These are phyloP conservation scores for Drosophila histrio DNA, from an alignment of 2,888 invertebrate species.

Conservation along the genomic window DNA sequence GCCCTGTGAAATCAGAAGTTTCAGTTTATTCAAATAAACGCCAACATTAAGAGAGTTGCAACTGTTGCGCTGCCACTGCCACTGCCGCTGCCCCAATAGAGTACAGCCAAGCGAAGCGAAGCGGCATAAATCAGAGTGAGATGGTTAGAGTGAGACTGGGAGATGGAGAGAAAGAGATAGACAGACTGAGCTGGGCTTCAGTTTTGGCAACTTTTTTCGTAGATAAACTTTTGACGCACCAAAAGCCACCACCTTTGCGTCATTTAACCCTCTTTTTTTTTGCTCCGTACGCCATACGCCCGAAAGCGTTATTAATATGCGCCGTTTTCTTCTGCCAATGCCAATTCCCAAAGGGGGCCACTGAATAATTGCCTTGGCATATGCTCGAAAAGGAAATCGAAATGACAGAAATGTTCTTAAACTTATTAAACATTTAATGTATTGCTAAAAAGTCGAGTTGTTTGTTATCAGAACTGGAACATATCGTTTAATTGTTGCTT, in stretches of 20 bases:
- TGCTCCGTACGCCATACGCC: not conserved
- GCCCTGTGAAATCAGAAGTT: conserved; percentile 72
- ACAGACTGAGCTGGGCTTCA: conserved; percentile 23
- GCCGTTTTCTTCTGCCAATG: conserved; percentile 53
- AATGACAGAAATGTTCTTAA: not conserved
- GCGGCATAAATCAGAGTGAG: conserved; percentile 68
- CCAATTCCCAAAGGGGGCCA: conserved; percentile 51
- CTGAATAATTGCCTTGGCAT: conserved; percentile 70
- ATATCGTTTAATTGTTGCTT: conserved; percentile 17
- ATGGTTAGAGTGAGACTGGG: not conserved
- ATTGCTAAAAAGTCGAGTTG: not conserved
- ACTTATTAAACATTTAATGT: conserved; percentile 2
- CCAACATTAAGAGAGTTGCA: conserved; percentile 77
- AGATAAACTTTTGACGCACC: conserved; percentile 73
- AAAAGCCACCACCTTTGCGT: conserved; percentile 60
- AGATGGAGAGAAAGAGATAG: not conserved
- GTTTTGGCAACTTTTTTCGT: conserved; percentile 59
- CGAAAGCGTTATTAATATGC: conserved; percentile 71
- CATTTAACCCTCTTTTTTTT: conserved; percentile 71
- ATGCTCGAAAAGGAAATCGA: conserved; percentile 41
- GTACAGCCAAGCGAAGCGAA: conserved; percentile 49
- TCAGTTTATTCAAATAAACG: conserved; percentile 79
- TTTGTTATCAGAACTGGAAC: conserved; percentile 7
- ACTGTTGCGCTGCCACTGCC: conserved; percentile 61
- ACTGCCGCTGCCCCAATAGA: conserved; percentile 7